These are phyloP conservation scores for Triops cancriformis DNA, from an alignment of 1,140 invertebrate genomes.

Conservation along the genomic window DNA sequence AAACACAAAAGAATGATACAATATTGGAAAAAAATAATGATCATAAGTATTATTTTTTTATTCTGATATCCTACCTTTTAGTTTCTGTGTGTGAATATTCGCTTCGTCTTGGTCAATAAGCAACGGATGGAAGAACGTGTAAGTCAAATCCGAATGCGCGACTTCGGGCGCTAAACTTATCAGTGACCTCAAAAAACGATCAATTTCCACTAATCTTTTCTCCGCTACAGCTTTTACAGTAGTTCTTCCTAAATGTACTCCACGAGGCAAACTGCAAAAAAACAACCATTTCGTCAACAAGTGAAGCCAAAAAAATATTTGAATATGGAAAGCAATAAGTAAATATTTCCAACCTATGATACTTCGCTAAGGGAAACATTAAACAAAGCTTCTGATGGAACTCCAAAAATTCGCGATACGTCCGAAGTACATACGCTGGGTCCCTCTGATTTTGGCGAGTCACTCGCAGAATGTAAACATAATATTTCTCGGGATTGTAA, in stretches of 20 bases:
- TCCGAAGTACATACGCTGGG: conserved; percentile 76
- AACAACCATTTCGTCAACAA: conserved; percentile 29
- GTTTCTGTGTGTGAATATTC: conserved; percentile 51
- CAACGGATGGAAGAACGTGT: conserved; percentile 95
- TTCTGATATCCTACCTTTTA: conserved; percentile 42
- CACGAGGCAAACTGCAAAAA: conserved; percentile 57
- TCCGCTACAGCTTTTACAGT: conserved; percentile 92
- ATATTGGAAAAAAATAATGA: conserved; percentile 18
- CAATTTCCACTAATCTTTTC: conserved; percentile 73
- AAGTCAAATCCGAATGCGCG: conserved; percentile 88
- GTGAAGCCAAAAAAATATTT: not conserved
- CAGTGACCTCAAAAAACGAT: conserved; percentile 74
- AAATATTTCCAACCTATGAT: conserved; percentile 22
- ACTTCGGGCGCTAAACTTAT: conserved; percentile 86
- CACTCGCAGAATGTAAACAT: conserved; percentile 87
- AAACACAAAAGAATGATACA: conserved; percentile 1
- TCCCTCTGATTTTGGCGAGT: conserved; percentile 74
- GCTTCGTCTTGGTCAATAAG: conserved; percentile 65
- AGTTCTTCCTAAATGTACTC: conserved; percentile 76
- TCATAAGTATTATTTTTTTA: conserved; percentile 24
- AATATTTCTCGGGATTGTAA: conserved; percentile 96
- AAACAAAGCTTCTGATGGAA: conserved; percentile 89
- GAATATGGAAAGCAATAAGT: no score
- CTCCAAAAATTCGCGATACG: conserved; percentile 93
- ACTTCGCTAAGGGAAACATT: conserved; percentile 80